These are phyloP conservation scores for Drosophila prosaltans DNA, from an alignment of 1,140 invertebrate genomes.

Conservation along the genomic window DNA sequence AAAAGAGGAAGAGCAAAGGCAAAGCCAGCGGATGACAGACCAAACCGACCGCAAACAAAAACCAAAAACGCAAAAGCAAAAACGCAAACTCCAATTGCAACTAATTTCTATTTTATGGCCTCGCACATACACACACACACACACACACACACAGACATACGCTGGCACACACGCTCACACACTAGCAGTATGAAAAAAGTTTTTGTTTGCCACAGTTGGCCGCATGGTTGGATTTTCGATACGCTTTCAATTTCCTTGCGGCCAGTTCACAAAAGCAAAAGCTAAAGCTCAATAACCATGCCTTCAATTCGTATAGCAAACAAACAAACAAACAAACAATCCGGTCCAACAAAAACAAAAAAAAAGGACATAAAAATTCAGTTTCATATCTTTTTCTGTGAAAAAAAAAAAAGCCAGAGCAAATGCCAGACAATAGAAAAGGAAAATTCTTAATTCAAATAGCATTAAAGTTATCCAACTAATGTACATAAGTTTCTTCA, in stretches of 20 bases:
- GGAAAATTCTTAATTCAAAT: slow-evolving; percentile 8
- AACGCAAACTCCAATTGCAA: slow-evolving; percentile 80
- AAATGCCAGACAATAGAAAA: neutral
- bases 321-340: slow-evolving; percentile 24
- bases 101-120: slow-evolving; percentile 79
- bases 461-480: slow-evolving; percentile 1
- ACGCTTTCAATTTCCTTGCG: slow-evolving; percentile 75
- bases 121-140: slow-evolving; percentile 14
- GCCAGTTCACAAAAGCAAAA: slow-evolving; percentile 44
- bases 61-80: slow-evolving; percentile 71
- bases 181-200: slow-evolving; percentile 35
- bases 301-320: slow-evolving; percentile 32
- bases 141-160: slow-evolving; percentile 17
- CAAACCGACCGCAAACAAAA: slow-evolving; percentile 69
- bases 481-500: neutral
- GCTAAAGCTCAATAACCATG: slow-evolving; percentile 46
- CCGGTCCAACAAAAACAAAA: slow-evolving; percentile 22
- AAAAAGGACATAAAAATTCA: slow-evolving; percentile 35
- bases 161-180: slow-evolving; percentile 21
- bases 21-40: slow-evolving; percentile 47
- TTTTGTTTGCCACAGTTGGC: slow-evolving; percentile 71
- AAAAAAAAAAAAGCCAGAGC: neutral
- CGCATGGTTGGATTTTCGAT: slow-evolving; percentile 69
- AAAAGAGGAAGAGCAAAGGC: neutral
- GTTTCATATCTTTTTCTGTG: slow-evolving; percentile 26